phyloP scores from a whole-genome alignment of 2,113 vertebrate species.

The Zapornia atra region DNA sequence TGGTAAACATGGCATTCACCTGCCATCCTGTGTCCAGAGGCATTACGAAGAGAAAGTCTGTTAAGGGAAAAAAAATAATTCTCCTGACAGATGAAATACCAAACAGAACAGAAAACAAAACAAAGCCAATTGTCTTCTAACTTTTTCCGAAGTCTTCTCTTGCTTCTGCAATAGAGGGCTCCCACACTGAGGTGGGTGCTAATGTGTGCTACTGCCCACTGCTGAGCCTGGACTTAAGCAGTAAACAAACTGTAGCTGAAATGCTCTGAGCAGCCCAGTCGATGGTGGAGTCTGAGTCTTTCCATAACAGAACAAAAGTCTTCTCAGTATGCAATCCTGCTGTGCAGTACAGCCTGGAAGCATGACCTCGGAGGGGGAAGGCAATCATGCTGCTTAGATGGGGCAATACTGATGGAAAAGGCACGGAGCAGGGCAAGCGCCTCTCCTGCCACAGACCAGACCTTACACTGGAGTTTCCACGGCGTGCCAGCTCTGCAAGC shows the following conservation, averaged over 20 bases:
- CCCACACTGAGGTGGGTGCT: not conserved
- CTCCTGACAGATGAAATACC: not conserved
- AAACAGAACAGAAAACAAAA: conserved; percentile 3
- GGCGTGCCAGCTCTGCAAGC: not conserved
- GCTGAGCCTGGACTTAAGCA: not conserved
- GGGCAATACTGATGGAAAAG: not conserved
- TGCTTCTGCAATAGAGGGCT: not conserved
- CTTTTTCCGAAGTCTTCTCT: not conserved
- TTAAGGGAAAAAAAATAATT: not conserved
- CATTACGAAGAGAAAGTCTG: not conserved
- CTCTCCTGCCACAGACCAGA: not conserved
- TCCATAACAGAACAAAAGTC: not conserved
- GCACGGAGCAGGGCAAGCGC: rapidly evolving
- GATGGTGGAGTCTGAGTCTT: not conserved
- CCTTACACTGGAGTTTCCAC: not conserved
- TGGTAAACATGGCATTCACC: not conserved
- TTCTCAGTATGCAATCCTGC: not conserved
- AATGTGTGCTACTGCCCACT: rapidly evolving
- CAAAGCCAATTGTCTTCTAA: not conserved
- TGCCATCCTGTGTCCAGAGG: not conserved
- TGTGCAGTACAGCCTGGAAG: not conserved
- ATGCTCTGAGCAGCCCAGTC: not conserved
- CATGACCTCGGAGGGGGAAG: not conserved
- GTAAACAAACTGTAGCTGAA: not conserved
- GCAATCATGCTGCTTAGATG: not conserved